Evolutionary conservation across 2,113 vertebrate species (phyloP), one percentile per base, ranked within the genome.

Genomic region (Oreochromis spilurus): DNA sequence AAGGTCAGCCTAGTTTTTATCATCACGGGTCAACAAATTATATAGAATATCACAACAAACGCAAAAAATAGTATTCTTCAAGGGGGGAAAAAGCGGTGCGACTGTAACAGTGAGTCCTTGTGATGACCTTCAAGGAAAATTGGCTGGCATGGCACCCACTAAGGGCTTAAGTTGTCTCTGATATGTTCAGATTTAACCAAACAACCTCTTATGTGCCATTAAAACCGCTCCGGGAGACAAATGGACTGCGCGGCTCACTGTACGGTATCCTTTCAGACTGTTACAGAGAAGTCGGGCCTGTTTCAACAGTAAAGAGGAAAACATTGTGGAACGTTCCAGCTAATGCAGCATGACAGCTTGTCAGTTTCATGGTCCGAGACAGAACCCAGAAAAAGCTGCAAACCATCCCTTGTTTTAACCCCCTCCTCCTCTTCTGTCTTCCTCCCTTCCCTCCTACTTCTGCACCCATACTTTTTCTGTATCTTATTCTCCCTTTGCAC

Each of bases 311-410:
- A 86, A 83, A 93, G 94, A 91, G 90, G 90, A 85, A 94, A 94
- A 92, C 88, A 87, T 93, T 91, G 93, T 89, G 90, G 83, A 94
- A 90, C 75, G 34, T 86, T 91, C 83, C 4, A 21, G 78, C 91
- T 95, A 95, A 96, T 95, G 91, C 83, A 81, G 87, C 92, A 85
- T 91, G 93, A 92, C 95, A 96, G 92, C 90, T 89, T 92, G 92
- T 94, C 94, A 92, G 93, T 94, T 91, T 83, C 90, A 86, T 89
- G 90, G 84, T 94, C 86, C 11, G 72, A 93, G 94, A 95, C 91
- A 94, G 83, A 96, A 92, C 83, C 90, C 93, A 93, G 89, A 93
- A 89, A 65, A 94, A 94, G 88, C 87, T 93, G 79, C 89, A 91
- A 94, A 89, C 89, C 93, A 89, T 93, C 90, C 87, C 88, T 84